Percentiles rank a stretch among this genome's conserved stretches.
phyloP scores from a whole-genome alignment of 2,888 invertebrate genomes.

The Melanargia galathea region DNA sequence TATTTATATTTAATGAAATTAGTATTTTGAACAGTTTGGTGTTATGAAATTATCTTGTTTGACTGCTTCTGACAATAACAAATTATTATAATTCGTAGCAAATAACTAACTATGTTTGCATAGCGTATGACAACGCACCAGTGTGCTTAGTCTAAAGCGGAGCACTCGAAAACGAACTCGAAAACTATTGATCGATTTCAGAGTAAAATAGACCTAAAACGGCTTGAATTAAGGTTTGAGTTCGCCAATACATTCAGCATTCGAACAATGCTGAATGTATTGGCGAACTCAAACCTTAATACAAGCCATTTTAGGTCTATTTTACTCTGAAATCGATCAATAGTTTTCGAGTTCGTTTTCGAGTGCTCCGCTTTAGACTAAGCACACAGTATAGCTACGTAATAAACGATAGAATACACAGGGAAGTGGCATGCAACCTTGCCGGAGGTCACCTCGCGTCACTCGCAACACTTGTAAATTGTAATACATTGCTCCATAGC shows the following conservation, averaged over 20 bases:
- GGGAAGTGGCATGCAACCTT: slow-evolving; percentile 78
- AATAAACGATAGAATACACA: slow-evolving; percentile 72
- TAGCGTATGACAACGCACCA: slow-evolving; percentile 52
- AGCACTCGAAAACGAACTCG: too few species aligned
- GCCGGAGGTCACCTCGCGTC: slow-evolving; percentile 76
- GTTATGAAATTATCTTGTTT: slow-evolving; percentile 8
- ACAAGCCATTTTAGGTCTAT: too few species aligned
- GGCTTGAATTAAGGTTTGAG: too few species aligned
- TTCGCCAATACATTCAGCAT: too few species aligned
- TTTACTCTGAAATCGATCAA: too few species aligned
- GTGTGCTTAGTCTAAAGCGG: too few species aligned
- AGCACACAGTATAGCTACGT: slow-evolving; percentile 48
- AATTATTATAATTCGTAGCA: slow-evolving; percentile 7
- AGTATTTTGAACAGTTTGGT: not conserved
- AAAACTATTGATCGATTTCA: too few species aligned
- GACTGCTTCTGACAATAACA: not conserved
- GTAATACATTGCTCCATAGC: slow-evolving; percentile 69
- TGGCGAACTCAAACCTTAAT: too few species aligned
- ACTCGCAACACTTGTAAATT: slow-evolving; percentile 67
- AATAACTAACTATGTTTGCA: slow-evolving; percentile 38
- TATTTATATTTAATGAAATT: not conserved
- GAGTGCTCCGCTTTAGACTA: too few species aligned
- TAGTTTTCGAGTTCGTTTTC: too few species aligned
- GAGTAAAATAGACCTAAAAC: too few species aligned
- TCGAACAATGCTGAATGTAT: too few species aligned